Conservation (phyloP, 1,140 invertebrate species). For the Xylocopa sonorina region DNA sequence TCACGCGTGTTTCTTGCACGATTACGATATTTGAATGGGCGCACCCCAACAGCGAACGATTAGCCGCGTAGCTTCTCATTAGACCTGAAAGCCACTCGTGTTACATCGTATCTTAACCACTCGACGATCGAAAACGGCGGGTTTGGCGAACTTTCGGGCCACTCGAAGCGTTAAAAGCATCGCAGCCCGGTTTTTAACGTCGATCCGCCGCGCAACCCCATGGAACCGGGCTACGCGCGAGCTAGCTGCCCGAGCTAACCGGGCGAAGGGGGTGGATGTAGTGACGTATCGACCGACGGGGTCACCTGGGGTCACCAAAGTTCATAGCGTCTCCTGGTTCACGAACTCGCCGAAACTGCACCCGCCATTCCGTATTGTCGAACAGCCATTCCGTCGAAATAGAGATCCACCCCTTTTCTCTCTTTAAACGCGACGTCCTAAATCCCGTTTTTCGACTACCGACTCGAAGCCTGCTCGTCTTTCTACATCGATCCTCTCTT, state of each 20-base stretch:
- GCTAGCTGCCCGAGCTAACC: slow-evolving; percentile 46
- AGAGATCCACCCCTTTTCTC: neutral
- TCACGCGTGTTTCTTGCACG: too few relatives aligned
- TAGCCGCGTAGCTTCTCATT: too few relatives aligned
- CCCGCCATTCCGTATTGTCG: slow-evolving; percentile 16
- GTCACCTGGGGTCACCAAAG: slow-evolving; percentile 80
- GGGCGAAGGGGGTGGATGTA: slow-evolving; percentile 63
- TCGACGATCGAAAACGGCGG: too few relatives aligned
- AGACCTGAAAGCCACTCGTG: too few relatives aligned
- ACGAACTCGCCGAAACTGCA: slow-evolving; percentile 65
- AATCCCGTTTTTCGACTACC: too few relatives aligned
- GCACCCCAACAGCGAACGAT: too few relatives aligned
- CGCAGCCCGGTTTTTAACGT: slow-evolving; percentile 16
- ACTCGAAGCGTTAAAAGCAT: slow-evolving; percentile 18
- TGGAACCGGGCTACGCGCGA: slow-evolving; percentile 52
- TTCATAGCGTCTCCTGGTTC: slow-evolving; percentile 76
- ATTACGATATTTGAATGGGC: too few relatives aligned
- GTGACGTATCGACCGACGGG: slow-evolving; percentile 79
- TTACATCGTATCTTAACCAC: too few relatives aligned
- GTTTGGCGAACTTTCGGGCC: too few relatives aligned
- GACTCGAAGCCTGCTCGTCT: too few relatives aligned
- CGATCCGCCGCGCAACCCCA: slow-evolving; percentile 7
- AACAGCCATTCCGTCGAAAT: slow-evolving; percentile 8
- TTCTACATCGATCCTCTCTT: too few relatives aligned
- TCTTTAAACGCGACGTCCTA: too few relatives aligned